phyloP scores from a whole-genome alignment of 2,888 invertebrate species.

The Eristalis tenax region DNA sequence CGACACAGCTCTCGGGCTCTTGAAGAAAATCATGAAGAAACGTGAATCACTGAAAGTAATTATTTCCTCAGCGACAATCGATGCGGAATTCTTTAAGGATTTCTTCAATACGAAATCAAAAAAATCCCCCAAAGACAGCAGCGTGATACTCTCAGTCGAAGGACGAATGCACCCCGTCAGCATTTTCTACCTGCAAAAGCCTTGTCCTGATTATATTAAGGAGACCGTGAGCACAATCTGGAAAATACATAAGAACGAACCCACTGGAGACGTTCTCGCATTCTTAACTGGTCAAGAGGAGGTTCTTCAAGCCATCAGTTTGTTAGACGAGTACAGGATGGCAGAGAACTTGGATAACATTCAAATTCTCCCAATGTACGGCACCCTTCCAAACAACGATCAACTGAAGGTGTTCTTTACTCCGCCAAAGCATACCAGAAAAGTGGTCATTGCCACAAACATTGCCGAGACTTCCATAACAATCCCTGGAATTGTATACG shows the following conservation, averaged over 20 bases:
- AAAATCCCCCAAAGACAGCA: conserved; percentile 84
- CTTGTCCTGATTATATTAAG: conserved; percentile 94
- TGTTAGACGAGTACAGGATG: conserved; percentile 84
- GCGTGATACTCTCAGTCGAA: conserved; percentile 92
- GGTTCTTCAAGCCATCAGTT: conserved; percentile 89
- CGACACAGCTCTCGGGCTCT: conserved; percentile 95
- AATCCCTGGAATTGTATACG: conserved; percentile 94
- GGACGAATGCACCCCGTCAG: conserved; percentile 94
- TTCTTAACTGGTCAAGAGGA: conserved; percentile 98
- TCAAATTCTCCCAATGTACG: conserved; percentile 94
- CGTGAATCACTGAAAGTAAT: conserved; percentile 91
- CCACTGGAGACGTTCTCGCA: conserved; percentile 92
- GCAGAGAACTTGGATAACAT: conserved; percentile 83
- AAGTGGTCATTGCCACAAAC: conserved; percentile 96
- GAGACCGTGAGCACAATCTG: conserved; percentile 93
- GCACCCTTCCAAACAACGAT: conserved; percentile 90
- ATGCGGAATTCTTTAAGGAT: conserved; percentile 91
- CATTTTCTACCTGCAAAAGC: conserved; percentile 90
- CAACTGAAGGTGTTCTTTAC: conserved; percentile 91
- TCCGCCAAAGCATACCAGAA: conserved; percentile 88
- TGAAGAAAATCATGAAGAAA: conserved; percentile 95
- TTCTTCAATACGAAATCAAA: conserved; percentile 86
- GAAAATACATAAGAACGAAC: conserved; percentile 92
- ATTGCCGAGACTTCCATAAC: conserved; percentile 98
- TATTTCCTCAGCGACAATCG: conserved; percentile 97